Conservation (phyloP, 2,113 vertebrate genomes). For the Ursus arctos region DNA sequence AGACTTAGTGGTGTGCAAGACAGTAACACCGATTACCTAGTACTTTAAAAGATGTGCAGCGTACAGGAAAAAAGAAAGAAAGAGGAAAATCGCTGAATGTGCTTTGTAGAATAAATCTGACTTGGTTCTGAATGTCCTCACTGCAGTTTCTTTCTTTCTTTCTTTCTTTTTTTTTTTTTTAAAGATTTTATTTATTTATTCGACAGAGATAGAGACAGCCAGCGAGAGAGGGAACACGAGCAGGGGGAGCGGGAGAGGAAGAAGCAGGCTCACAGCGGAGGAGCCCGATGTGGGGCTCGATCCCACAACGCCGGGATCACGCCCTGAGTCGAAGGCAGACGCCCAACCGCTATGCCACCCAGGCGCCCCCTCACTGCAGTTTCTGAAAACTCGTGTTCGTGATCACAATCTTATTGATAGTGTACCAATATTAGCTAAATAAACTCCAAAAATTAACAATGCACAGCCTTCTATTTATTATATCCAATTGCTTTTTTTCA, state of each 20-base stretch:
- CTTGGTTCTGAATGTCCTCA: conserved; percentile 55
- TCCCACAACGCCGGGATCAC: too few relatives aligned
- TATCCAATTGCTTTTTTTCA: neutral
- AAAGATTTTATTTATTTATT: too few relatives aligned
- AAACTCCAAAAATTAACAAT: neutral
- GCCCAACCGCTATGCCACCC: too few relatives aligned
- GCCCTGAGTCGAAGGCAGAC: too few relatives aligned
- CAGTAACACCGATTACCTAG: conserved; percentile 65
- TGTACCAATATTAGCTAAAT: neutral
- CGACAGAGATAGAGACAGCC: too few relatives aligned
- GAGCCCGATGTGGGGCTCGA: too few relatives aligned
- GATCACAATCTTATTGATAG: conserved; percentile 32
- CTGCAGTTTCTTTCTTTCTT: too few relatives aligned
- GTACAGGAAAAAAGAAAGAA: conserved; percentile 45
- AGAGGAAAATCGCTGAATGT: conserved; percentile 69
- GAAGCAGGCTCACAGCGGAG: too few relatives aligned
- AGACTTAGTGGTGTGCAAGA: conserved; percentile 58
- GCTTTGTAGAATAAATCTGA: conserved; percentile 68
- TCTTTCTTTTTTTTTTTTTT: too few relatives aligned
- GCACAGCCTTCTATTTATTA: neutral
- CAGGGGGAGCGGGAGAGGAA: too few relatives aligned
- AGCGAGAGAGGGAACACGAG: too few relatives aligned
- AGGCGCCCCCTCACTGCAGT: neutral
- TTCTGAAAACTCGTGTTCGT: conserved; percentile 51
- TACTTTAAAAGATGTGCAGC: conserved; percentile 62